phyloP scores from a whole-genome alignment of 2,888 invertebrate species.

The Coelopa pilipes region DNA sequence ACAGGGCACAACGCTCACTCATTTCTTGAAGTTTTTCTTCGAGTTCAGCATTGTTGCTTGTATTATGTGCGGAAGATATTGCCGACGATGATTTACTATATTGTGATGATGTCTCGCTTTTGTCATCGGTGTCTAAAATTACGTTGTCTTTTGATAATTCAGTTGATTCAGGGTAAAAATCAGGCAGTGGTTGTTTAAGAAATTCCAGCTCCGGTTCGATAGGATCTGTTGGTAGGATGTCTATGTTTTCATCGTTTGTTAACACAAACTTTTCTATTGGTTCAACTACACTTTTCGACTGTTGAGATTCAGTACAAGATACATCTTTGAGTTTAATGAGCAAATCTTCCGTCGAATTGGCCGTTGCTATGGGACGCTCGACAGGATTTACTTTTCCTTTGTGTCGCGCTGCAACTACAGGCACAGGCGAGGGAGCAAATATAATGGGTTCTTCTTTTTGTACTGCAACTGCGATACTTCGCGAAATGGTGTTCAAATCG shows the following conservation, averaged over 20 bases:
- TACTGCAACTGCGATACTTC: background rate
- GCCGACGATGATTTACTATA: slow-evolving; percentile 62
- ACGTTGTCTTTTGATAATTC: slow-evolving; percentile 43
- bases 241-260: slow-evolving; percentile 17
- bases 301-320: slow-evolving; percentile 41
- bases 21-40: slow-evolving; percentile 57
- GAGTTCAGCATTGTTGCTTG: slow-evolving; percentile 48
- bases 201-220: slow-evolving; percentile 59
- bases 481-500: slow-evolving; percentile 73
- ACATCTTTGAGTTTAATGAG: slow-evolving; percentile 39
- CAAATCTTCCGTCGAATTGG: slow-evolving; percentile 55
- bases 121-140: slow-evolving; percentile 50
- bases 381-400: slow-evolving; percentile 51
- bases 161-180: slow-evolving; percentile 28
- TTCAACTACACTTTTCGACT: slow-evolving; percentile 38
- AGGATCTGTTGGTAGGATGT: slow-evolving; percentile 49
- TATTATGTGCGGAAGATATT: slow-evolving; percentile 39
- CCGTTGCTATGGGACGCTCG: slow-evolving; percentile 59
- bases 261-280: slow-evolving; percentile 36
- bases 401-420: slow-evolving; percentile 46
- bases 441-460: slow-evolving; percentile 74
- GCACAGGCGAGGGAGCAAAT: slow-evolving; percentile 73
- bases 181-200: slow-evolving; percentile 53
- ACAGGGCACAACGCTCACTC: slow-evolving; percentile 59
- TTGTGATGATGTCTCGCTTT: slow-evolving; percentile 62